Evolutionary conservation across 2,113 vertebrate genomes (phyloP).

Genomic region (Strix uralensis): DNA sequence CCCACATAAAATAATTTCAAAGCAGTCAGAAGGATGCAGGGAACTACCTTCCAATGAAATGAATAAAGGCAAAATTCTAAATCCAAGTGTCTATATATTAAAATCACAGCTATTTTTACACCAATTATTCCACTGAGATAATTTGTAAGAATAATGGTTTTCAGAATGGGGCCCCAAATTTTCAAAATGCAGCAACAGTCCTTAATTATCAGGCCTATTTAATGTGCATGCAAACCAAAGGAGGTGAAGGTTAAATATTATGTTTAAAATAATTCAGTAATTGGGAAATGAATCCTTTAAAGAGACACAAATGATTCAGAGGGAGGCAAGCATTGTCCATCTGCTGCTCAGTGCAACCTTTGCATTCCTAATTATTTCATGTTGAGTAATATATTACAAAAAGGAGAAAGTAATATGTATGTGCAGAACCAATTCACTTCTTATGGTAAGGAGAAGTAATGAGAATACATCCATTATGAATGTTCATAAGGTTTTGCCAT

Average conservation of each 20-base stretch:
- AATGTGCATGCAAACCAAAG: background rate
- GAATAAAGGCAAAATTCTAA: background rate
- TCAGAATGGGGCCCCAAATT: background rate
- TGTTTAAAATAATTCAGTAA: constrained; percentile 33
- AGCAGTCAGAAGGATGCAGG: background rate
- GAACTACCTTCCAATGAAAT: background rate
- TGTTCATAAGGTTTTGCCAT: no score
- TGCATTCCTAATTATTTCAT: constrained; percentile 9
- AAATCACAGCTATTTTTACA: background rate
- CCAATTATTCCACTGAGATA: background rate
- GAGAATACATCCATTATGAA: background rate
- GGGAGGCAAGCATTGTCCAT: background rate
- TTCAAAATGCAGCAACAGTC: background rate
- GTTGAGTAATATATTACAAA: background rate
- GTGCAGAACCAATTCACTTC: background rate
- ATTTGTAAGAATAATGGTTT: background rate
- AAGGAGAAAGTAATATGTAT: background rate
- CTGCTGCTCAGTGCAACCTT: background rate
- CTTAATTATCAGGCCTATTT: background rate
- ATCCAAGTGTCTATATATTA: background rate
- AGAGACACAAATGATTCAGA: background rate
- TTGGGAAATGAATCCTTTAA: background rate
- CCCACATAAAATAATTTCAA: background rate
- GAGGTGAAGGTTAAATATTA: constrained; percentile 38
- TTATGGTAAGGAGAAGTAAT: background rate